Evolutionary conservation across 2,888 invertebrate species (phyloP), one percentile per base, ranked within the genome.

Genomic region (Acrocyrtus sp.): DNA sequence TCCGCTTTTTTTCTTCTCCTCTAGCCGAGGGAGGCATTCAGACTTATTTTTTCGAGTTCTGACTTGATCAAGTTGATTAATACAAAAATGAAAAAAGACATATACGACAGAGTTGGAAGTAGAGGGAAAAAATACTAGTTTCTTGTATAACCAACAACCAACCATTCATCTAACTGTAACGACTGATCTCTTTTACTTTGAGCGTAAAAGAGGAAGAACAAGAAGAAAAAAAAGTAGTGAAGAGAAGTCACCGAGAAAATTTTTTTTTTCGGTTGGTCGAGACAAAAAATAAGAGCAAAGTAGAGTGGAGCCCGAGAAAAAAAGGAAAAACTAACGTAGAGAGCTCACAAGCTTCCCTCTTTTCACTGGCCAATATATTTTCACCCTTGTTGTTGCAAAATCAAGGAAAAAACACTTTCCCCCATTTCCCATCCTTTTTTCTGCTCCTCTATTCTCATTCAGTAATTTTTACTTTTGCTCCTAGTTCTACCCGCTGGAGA

Each of bases 301-400:
- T 51, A 54, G 53, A 58, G 61, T 47, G 54, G 47, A 69, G 69
- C 54, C 68, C 60, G 45, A 6, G 21, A 19, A 3, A 3, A 17
- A 24, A 29, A 66, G 26, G 29, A 56, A 66, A 72, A 27, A 17
- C 47, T 58, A 43, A 21, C n/a, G n/a, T n/a, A n/a, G n/a, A n/a
- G n/a, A n/a, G n/a, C 39, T 56, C 17, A 27, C 39, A 21, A 45
- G 41, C 61, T 53, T 54, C 34, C 45, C 29, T 48, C 10, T 50
- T 27, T n/a, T 45, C 29, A 34, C 43, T 45, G 60, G 61, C 61
- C 43, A 45, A 66, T 61, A 65, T 66, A 48, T 63, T 29, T 65
- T 67, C 66, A 67, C 73, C 67, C 73, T 73, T 27, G 51, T 62
- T 65, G 63, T 60, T 62, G 73, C 67, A 58, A 73, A 73, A 73